Base-by-base conservation (phyloP, 2,113 vertebrate species). In the Amphilophus citrinellus region DNA sequence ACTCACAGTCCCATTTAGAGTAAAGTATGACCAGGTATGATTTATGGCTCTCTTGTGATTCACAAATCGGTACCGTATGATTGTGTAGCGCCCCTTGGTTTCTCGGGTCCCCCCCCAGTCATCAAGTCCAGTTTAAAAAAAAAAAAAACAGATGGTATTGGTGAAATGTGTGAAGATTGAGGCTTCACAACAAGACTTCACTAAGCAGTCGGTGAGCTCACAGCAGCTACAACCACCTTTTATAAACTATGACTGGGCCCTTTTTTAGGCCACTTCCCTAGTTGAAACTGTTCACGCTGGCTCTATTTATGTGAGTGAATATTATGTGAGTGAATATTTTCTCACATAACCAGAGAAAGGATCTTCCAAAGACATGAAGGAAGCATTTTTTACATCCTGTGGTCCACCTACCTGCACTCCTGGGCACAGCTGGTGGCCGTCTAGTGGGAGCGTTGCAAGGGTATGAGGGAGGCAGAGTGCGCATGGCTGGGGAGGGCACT, bases 401-500 rank as follows among this genome's bases (percentile, higher is more conserved):
- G 1, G 11, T 79, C 39, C 35, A 79, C 84, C 11, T 79, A 96
- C 96, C 95, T 92, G 94, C 77, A 71, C 81, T 84, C 57, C 91
- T 86, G 35, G 96, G 95, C 13, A 96, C 87, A n/a, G 95, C 95
- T 9, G 96, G 96, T 0, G 96, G 96, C 1, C 95, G 93, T 27
- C 96, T 89, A 24, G 92, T 95, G 10, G 96, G 93, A 68, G 95
- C 97, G 0, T 96, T 85, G n/a, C 87, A 94, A 0, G 96, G 94
- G 32, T 96, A 97, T 1, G 96, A 94, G 0, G 97, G 96, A 0
- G 96, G 96, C 0, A 96, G 94, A 0, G 95, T 89, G 82, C 96
- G 97, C 58, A 95, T 92, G 59, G 89, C 62, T 1, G 95, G 94
- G 0, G 95, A 91, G 27, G 96, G 94, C 88, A 96, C 60, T 30